Evolutionary conservation across 2,888 invertebrate species (phyloP).

Genomic region (Vesta saturnalis): DNA sequence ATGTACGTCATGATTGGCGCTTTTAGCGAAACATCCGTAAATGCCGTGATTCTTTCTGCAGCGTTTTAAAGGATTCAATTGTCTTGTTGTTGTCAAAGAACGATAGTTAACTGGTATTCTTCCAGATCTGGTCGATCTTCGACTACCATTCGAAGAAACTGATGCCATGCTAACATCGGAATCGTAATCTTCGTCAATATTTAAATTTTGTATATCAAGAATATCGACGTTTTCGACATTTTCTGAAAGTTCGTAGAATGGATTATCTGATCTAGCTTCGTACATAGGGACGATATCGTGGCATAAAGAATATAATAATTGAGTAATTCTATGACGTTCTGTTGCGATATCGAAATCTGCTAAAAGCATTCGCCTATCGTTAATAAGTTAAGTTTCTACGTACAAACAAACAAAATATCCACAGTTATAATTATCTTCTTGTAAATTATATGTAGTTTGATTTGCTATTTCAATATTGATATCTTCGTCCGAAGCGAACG

Average conservation of each 20-base stretch:
- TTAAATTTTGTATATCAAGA: not conserved
- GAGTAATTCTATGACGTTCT: not conserved
- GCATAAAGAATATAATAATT: not conserved
- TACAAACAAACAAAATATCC: no score
- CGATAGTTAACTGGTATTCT: no score
- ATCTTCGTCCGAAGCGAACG: not conserved
- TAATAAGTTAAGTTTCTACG: not conserved
- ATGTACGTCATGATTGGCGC: not conserved
- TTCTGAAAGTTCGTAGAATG: not conserved
- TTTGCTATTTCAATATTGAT: not conserved
- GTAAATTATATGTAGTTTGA: not conserved
- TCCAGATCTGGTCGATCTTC: not conserved
- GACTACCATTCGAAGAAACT: not conserved
- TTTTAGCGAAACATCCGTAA: not conserved
- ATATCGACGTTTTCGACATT: not conserved
- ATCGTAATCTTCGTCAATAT: no score
- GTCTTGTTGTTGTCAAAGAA: no score
- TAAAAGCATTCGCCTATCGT: not conserved
- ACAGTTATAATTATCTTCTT: no score
- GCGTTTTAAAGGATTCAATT: not conserved
- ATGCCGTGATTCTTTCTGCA: not conserved
- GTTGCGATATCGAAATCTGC: not conserved
- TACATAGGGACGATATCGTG: not conserved
- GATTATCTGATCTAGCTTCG: not conserved
- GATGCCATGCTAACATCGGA: not conserved